Evolutionary conservation across 2,797 vertebrate genomes (phyloP).

Genomic region (Acanthornis magna): DNA sequence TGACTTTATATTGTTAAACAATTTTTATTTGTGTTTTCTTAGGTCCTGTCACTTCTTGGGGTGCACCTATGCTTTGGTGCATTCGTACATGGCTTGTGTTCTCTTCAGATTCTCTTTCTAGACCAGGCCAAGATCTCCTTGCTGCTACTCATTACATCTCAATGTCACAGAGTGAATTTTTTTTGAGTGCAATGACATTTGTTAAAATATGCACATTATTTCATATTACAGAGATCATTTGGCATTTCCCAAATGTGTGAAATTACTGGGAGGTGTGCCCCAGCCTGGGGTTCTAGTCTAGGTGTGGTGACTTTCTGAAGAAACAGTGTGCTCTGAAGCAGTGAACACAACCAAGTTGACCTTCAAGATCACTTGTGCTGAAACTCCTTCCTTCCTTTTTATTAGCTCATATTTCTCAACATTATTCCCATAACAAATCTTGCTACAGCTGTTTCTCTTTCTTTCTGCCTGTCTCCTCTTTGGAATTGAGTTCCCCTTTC

Average conservation of each 20-base stretch:
- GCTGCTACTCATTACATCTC: not conserved
- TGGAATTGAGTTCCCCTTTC: not conserved
- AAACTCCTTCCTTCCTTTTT: not conserved
- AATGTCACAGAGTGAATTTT: not conserved
- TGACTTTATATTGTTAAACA: not conserved
- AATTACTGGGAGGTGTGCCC: not conserved
- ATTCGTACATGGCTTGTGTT: not conserved
- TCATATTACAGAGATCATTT: slow-evolving; percentile 15
- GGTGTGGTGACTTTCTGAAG: slow-evolving; percentile 21
- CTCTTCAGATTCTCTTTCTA: not conserved
- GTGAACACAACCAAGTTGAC: not conserved
- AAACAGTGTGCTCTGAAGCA: not conserved
- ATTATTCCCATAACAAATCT: not conserved
- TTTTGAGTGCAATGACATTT: slow-evolving; percentile 48
- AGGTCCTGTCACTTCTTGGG: not conserved
- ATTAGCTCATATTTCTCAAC: not conserved
- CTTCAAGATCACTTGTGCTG: not conserved
- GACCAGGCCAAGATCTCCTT: not conserved
- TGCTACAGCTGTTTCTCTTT: not conserved
- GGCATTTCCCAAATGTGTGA: slow-evolving; percentile 5
- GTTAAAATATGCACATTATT: slow-evolving; percentile 40
- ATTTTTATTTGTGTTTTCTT: not conserved
- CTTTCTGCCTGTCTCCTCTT: not conserved
- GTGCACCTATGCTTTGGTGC: not conserved
- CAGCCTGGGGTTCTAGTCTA: not conserved